Base-by-base conservation (phyloP, 2,888 invertebrate genomes). In the Auanema sp. region DNA sequence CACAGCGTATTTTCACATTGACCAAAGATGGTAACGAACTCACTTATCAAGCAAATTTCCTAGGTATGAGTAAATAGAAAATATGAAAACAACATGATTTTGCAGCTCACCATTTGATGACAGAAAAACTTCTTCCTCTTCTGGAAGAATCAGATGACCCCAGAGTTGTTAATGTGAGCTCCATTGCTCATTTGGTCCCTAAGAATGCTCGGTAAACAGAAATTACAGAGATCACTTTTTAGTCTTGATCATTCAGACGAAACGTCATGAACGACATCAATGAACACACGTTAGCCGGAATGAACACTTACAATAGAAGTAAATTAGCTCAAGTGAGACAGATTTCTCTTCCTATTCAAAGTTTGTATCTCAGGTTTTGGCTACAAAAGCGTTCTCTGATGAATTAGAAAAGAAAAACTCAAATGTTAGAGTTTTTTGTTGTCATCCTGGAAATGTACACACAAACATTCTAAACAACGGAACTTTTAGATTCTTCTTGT, bases 381-480 rank as follows among this genome's bases (percentile, higher is more conserved):
- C 47, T 10, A 42, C 54, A 1, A 53, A 54, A 16, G 54, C 53
- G 16, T 16, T 60, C 0, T 44, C 60, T 6, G 21, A n/a, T 11
- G n/a, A 23, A 16, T 40, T 59, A 40, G 16, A 33, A 11, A 18
- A 16, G 10, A 16, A 10, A 21, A 21, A 21, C 6, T 47, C 47
- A 11, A 53, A 25, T 1, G 18, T 12, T 12, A 42, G n/a, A 33
- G 25, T 60, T n/a, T 16, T 60, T 47, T 53, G 33, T 11, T 60
- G 60, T 33, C 60, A 60, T 60, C 60, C 60, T 4, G 60, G 60
- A 18, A 60, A 60, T 40, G 60, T 60, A 10, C 18, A 54, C 25
- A 33, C 60, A 0, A 60, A 60, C 21, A 60, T 60, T 21, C 25
- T 60, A 10, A 53, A 60, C 47, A 47, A 21, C 18, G 60, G 60